These are phyloP conservation scores for Diachasma alloeum DNA, from an alignment of 1,140 invertebrate species.

Conservation along the genomic window DNA sequence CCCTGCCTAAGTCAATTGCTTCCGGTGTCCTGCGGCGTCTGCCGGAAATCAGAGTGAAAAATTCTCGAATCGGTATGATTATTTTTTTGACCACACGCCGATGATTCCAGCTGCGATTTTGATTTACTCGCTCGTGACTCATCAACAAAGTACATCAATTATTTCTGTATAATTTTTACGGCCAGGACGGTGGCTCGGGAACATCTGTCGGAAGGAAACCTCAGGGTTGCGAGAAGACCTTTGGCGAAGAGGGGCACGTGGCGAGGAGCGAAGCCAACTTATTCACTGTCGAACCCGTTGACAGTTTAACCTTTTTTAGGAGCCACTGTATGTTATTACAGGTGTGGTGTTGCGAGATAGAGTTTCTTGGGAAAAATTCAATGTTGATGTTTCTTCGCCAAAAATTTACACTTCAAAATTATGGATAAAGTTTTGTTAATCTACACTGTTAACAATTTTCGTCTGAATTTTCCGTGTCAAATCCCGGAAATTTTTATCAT, in stretches of 20 bases:
- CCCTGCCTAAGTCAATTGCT: constrained; percentile 7
- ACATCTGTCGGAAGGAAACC: constrained; percentile 26
- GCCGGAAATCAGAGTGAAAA: constrained; percentile 31
- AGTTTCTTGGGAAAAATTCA: neutral
- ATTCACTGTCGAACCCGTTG: neutral
- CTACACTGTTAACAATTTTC: no score
- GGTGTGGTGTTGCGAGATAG: neutral
- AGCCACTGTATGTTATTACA: neutral
- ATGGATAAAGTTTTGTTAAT: neutral
- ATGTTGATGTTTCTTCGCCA: neutral
- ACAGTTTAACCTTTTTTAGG: neutral
- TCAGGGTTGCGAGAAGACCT: constrained; percentile 11
- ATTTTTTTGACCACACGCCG: constrained; percentile 19
- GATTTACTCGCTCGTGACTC: constrained; percentile 5
- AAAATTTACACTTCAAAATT: neutral
- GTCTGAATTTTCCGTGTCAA: no score
- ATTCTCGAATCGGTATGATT: neutral
- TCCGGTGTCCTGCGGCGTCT: constrained; percentile 22
- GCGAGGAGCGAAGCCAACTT: neutral
- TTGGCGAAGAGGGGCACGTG: neutral
- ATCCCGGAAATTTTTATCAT: no score
- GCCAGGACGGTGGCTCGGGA: neutral
- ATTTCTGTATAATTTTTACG: neutral
- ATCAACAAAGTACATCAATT: neutral
- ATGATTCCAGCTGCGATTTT: constrained; percentile 19